These are phyloP conservation scores for Euura saliciscinereae DNA, from an alignment of 1,140 invertebrate genomes.

Conservation along the genomic window DNA sequence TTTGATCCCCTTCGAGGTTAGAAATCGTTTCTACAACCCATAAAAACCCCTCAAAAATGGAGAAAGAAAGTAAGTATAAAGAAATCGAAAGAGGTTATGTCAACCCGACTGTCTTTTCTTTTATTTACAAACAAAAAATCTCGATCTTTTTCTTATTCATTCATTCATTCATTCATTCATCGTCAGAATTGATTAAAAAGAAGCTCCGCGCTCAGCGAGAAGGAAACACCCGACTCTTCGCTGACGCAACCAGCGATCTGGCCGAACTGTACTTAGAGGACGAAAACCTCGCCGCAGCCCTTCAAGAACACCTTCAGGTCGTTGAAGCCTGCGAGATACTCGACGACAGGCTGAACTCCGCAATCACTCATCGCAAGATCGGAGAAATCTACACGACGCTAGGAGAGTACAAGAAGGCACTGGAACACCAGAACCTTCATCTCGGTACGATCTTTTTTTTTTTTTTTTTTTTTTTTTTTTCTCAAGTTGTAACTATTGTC, in stretches of 20 bases:
- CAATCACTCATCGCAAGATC: conserved; percentile 82
- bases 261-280: conserved; percentile 75
- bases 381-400: conserved; percentile 84
- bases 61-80: too few relatives aligned
- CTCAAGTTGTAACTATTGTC: not conserved
- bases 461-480: not conserved
- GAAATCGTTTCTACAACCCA: too few relatives aligned
- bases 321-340: conserved; percentile 68
- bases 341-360: conserved; percentile 73
- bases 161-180: too few relatives aligned
- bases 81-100: too few relatives aligned
- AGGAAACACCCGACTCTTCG: conserved; percentile 70
- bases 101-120: too few relatives aligned
- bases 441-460: conserved; percentile 63
- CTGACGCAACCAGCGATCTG: conserved; percentile 73
- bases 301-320: conserved; percentile 78
- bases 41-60: too few relatives aligned
- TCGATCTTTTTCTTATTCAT: too few relatives aligned
- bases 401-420: conserved; percentile 77
- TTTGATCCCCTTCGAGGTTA: too few relatives aligned
- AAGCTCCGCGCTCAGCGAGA: conserved; percentile 75
- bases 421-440: conserved; percentile 80
- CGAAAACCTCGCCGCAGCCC: conserved; percentile 73
- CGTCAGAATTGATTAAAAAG: conserved; percentile 71
- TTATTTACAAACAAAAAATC: too few relatives aligned